Evolutionary conservation across 2,113 vertebrate species (phyloP), one percentile per base, ranked within the genome.

Genomic region (Chrysemys picta): DNA sequence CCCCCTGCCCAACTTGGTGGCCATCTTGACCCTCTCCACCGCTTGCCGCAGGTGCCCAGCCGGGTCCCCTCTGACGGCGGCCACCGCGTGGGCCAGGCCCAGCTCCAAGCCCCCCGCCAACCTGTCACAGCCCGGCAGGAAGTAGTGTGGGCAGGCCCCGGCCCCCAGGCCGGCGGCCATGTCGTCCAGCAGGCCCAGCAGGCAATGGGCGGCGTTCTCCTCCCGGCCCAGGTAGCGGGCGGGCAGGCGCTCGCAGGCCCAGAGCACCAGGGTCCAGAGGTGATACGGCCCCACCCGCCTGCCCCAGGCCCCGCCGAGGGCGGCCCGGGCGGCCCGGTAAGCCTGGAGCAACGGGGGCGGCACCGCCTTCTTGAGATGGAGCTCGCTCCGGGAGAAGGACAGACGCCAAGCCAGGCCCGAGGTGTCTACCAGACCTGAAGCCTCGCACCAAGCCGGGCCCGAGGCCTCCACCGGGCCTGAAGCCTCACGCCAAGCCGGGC

Each of bases 221-320:
- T 96, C 93, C 90, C 98, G 96, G 82, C 98, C 98, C 83, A 99
- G 94, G 96, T 98, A 99, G 87, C 98, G 96, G 1, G 97, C 57
- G 0, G 99, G 99, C 38, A 99, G 98, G 13, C 99, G 98, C 94
- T 99, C 99, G 24, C 99, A 99, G 21, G 99, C 99, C 99, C 99
- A 99, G 94, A 99, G 99, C 45, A 99, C 98, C 49, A 99, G 94
- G 2, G 98, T 99, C 50, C 99, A 98, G 80, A 99, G 98, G 94
- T 99, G 98, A 96, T 99, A 99, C 93, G 99, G 98, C 95, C 98
- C 98, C 82, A 11, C 22, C 22, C 5, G 21, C 21, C 38, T 3
- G 11, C 83, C 4, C 97, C 98, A 1, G 10, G 98, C 98, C 2
- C 98, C 98, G 1, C 98, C 97, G 88, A 99, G 89, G 22, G 99